A percentile compares a stretch with the other conserved stretches of the same genome.
These are phyloP conservation scores for Drosophila hamatofila DNA, from an alignment of 2,888 invertebrate genomes.

Conservation along the genomic window DNA sequence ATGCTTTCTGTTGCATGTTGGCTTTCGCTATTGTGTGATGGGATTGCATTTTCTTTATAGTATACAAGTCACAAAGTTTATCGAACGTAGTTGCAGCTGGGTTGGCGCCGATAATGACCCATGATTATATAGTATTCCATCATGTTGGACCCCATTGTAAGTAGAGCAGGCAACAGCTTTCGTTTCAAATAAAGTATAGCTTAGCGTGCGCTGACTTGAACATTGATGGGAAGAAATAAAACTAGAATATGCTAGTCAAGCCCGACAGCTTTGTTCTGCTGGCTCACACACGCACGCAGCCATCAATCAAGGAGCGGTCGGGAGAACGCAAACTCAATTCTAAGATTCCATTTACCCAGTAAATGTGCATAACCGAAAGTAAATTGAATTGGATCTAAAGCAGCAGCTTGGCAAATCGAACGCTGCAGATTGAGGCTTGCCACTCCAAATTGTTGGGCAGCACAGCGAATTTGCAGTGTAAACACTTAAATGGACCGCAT, in stretches of 20 bases:
- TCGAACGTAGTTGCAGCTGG: conserved; percentile 1
- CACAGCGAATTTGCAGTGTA: conserved; percentile 30
- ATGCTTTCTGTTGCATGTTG: not conserved
- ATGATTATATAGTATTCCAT: conserved; percentile 39
- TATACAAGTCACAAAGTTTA: conserved; percentile 13
- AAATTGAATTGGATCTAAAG: conserved; percentile 41
- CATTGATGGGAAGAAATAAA: conserved; percentile 16
- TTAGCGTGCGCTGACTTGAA: conserved; percentile 43
- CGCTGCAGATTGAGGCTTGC: conserved; percentile 34
- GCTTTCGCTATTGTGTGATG: too few species aligned
- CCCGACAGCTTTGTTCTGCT: conserved; percentile 37
- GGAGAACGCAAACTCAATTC: conserved; percentile 17
- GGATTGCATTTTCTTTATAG: not conserved
- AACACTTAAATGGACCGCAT: conserved; percentile 33
- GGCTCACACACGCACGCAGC: conserved; percentile 13
- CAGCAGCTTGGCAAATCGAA: conserved; percentile 12
- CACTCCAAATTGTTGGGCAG: conserved; percentile 32
- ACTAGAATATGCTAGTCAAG: conserved; percentile 52
- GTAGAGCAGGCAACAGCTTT: conserved; percentile 13
- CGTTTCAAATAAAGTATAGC: conserved; percentile 4
- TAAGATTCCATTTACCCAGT: conserved; percentile 41
- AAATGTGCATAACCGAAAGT: conserved; percentile 31
- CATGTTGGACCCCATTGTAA: conserved; percentile 1
- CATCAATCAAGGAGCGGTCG: conserved; percentile 51
- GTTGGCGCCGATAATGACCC: conserved; percentile 40